Conservation (phyloP, 2,113 vertebrate species). For the Lagopus leucura region DNA sequence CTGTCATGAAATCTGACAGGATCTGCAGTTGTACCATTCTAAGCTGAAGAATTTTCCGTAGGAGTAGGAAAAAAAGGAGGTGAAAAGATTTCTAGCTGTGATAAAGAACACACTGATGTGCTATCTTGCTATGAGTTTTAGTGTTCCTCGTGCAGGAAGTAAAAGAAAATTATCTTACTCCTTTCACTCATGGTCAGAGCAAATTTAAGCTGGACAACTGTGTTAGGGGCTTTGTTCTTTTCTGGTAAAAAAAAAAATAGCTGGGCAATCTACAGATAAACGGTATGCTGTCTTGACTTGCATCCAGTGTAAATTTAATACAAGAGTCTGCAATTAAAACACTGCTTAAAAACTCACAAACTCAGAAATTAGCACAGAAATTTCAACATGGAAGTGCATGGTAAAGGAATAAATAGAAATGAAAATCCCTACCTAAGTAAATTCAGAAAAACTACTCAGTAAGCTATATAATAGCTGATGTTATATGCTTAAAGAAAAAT, state of each 20-base stretch:
- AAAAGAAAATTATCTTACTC: neutral
- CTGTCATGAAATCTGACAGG: neutral
- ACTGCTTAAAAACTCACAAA: neutral
- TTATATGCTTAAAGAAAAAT: constrained; percentile 25
- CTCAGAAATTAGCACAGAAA: neutral
- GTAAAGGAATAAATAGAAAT: neutral
- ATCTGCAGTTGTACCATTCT: neutral
- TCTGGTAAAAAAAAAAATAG: neutral
- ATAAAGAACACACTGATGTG: neutral
- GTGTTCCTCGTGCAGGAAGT: neutral
- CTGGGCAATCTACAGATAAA: neutral
- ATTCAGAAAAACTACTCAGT: neutral
- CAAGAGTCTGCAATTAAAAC: neutral
- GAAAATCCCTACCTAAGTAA: neutral
- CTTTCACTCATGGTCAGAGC: neutral
- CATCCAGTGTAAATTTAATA: neutral
- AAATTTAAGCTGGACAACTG: neutral
- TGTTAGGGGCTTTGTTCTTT: neutral
- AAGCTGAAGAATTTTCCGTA: neutral
- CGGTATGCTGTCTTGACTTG: neutral
- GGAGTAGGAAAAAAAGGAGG: neutral
- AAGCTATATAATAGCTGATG: neutral
- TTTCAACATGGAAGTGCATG: neutral
- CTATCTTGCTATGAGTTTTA: neutral
- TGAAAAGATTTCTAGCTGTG: neutral